These are phyloP conservation scores for Drosophila chauvacae DNA, from an alignment of 1,140 invertebrate species.

Conservation along the genomic window DNA sequence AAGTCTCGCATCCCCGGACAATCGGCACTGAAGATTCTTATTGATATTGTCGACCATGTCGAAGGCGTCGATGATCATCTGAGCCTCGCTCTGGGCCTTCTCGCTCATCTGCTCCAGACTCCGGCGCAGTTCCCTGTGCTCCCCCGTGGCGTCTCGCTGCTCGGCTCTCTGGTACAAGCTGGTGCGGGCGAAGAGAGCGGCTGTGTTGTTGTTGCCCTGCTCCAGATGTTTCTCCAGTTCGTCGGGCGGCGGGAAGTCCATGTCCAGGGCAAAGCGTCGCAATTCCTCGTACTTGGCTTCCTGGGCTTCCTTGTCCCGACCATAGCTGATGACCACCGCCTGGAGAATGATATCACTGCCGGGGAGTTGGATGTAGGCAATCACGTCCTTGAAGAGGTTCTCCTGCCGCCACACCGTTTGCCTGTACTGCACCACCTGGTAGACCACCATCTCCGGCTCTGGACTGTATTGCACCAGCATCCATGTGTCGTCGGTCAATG, in stretches of 20 bases:
- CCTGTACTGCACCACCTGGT: slow-evolving; percentile 54
- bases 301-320: slow-evolving; percentile 32
- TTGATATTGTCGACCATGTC: slow-evolving; percentile 68
- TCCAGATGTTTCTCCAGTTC: slow-evolving; percentile 41
- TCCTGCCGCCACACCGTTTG: slow-evolving; percentile 63
- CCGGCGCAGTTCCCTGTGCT: slow-evolving; percentile 53
- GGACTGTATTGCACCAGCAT: slow-evolving; percentile 72
- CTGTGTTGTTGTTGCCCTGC: slow-evolving; percentile 16
- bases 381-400: slow-evolving; percentile 69
- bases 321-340: slow-evolving; percentile 63
- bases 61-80: slow-evolving; percentile 67
- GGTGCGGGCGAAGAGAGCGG: slow-evolving; percentile 50
- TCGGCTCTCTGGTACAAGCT: slow-evolving; percentile 60
- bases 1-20: slow-evolving; percentile 12
- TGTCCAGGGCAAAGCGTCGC: slow-evolving; percentile 36
- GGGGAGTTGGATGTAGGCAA: slow-evolving; percentile 62
- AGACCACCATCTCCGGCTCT: slow-evolving; percentile 62
- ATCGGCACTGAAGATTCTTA: slow-evolving; percentile 36
- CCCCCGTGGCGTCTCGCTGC: slow-evolving; percentile 53
- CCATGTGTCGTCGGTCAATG: slow-evolving; percentile 59
- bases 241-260: slow-evolving; percentile 48
- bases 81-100: slow-evolving; percentile 54
- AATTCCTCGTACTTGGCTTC: slow-evolving; percentile 46
- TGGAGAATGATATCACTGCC: slow-evolving; percentile 54
- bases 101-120: slow-evolving; percentile 50